These are phyloP conservation scores for Enteromius anoplus DNA, from an alignment of 2,797 vertebrate genomes.

Conservation along the genomic window DNA sequence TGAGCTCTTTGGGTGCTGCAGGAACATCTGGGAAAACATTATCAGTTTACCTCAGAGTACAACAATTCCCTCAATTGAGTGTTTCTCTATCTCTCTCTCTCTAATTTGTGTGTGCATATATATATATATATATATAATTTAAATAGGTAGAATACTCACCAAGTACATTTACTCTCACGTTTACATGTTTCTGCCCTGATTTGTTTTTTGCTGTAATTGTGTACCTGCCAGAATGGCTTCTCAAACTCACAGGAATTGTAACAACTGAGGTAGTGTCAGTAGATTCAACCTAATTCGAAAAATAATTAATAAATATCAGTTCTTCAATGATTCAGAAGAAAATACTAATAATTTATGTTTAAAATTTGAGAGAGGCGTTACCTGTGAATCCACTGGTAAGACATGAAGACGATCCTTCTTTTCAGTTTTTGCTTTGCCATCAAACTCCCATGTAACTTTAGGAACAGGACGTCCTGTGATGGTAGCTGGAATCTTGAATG, in stretches of 20 bases:
- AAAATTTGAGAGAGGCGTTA: conserved; percentile 64
- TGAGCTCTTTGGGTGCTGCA: conserved; percentile 90
- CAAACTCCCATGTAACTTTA: conserved; percentile 95
- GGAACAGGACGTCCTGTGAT: conserved; percentile 91
- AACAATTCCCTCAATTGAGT: not conserved
- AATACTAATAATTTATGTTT: conserved; percentile 37
- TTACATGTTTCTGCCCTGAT: conserved; percentile 93
- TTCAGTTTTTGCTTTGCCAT: conserved; percentile 90
- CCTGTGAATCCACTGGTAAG: conserved; percentile 92
- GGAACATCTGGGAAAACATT: conserved; percentile 74
- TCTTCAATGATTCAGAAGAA: conserved; percentile 13
- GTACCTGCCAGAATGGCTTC: conserved; percentile 93
- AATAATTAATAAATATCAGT: conserved; percentile 4
- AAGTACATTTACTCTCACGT: conserved; percentile 91
- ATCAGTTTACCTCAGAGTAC: not conserved
- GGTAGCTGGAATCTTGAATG: conserved; percentile 89
- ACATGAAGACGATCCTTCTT: conserved; percentile 91
- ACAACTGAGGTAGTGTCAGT: conserved; percentile 88
- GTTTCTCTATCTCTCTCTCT: too few relatives aligned
- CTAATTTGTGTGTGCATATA: not conserved
- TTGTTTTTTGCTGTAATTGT: conserved; percentile 98
- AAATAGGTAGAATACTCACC: conserved; percentile 75
- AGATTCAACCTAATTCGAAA: conserved; percentile 82
- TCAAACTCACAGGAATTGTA: conserved; percentile 84
- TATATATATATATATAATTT: not conserved